phyloP scores from a whole-genome alignment of 2,113 vertebrate genomes.

The Serilophus lunatus region DNA sequence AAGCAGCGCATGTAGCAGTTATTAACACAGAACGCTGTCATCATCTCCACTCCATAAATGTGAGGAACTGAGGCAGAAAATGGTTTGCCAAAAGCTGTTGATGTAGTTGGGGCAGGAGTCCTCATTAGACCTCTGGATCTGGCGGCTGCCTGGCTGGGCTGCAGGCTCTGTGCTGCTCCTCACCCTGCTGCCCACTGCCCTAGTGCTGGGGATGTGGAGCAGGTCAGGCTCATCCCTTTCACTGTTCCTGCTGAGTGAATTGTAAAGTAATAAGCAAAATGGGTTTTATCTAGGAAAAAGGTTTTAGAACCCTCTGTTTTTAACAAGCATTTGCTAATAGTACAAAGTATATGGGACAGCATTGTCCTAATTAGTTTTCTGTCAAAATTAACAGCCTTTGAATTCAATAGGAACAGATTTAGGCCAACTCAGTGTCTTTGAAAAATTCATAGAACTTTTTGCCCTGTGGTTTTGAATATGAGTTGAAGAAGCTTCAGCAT shows the following conservation, averaged over 20 bases:
- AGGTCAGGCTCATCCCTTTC: neutral
- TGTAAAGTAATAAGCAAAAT: neutral
- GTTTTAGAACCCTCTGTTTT: neutral
- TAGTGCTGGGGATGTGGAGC: neutral
- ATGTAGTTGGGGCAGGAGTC: neutral
- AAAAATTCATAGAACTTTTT: slow-evolving; percentile 31
- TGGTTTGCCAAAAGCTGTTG: slow-evolving; percentile 27
- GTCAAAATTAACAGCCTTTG: slow-evolving; percentile 12
- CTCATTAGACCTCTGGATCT: slow-evolving; percentile 25
- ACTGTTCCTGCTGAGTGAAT: neutral
- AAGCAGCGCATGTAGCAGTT: neutral
- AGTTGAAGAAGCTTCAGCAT: neutral
- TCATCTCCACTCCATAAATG: neutral
- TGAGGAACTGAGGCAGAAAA: slow-evolving; percentile 54
- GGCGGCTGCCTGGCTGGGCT: neutral
- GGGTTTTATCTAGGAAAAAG: neutral
- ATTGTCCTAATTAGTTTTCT: slow-evolving; percentile 50
- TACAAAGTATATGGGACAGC: slow-evolving; percentile 23
- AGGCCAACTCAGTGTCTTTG: slow-evolving; percentile 23
- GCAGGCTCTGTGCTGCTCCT: neutral
- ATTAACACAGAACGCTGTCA: neutral
- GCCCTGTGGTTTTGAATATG: neutral
- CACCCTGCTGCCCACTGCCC: neutral
- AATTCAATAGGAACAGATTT: neutral
- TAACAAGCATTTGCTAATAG: neutral